A percentile compares a stretch with the other conserved stretches of the same genome.
phyloP scores from a whole-genome alignment of 2,888 invertebrate species.

The Epinotia bilunana region DNA sequence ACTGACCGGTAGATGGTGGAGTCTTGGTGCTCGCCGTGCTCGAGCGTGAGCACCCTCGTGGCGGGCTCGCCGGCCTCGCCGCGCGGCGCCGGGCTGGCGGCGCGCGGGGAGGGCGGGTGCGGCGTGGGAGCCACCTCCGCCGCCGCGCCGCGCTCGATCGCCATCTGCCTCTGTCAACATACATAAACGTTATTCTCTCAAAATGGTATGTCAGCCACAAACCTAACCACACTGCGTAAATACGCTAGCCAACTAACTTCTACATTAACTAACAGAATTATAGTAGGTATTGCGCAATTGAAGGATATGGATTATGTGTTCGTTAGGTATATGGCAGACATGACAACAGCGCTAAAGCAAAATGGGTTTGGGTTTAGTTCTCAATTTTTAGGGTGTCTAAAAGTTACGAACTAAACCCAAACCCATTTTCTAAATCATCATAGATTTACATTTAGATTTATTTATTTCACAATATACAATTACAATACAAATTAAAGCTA shows the following conservation, averaged over 20 bases:
- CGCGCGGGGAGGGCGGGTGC: slow-evolving; percentile 43
- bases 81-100: slow-evolving; percentile 47
- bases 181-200: not conserved
- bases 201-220: not conserved
- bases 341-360: no score
- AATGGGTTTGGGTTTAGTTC: no score
- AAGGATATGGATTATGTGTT: no score
- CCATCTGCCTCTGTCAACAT: slow-evolving; percentile 70
- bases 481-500: no score
- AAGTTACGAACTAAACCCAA: no score
- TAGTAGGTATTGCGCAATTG: no score
- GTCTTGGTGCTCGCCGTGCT: slow-evolving; percentile 91
- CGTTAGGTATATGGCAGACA: no score
- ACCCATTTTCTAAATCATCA: no score
- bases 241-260: not conserved
- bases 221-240: not conserved
- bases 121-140: slow-evolving; percentile 48
- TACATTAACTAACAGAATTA: no score
- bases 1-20: slow-evolving; percentile 86
- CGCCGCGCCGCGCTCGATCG: slow-evolving; percentile 62
- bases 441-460: no score
- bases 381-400: no score
- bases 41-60: slow-evolving; percentile 83
- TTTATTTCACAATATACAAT: no score
- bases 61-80: slow-evolving; percentile 47